Evolutionary conservation across 2,888 invertebrate genomes (phyloP).

Genomic region (Esperia sulphurella): DNA sequence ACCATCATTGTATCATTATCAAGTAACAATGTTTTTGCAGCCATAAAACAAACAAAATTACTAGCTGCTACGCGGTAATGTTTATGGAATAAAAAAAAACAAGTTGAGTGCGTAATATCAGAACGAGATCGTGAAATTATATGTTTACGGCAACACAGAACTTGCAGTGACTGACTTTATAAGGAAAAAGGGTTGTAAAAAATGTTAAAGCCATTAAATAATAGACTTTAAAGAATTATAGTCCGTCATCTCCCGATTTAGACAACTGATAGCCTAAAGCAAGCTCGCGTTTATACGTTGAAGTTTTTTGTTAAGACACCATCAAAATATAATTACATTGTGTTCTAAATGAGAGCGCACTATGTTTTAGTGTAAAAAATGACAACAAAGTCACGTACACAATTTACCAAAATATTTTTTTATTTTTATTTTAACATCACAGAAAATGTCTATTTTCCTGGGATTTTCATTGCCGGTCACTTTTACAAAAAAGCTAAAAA

Average conservation of each 20-base stretch:
- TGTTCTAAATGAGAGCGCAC: constrained; percentile 7
- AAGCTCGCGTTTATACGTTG: constrained; percentile 10
- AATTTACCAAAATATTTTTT: too few relatives aligned
- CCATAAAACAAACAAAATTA: background rate
- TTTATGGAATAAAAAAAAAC: constrained; percentile 3
- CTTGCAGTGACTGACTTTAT: background rate
- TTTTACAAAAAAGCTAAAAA: too few relatives aligned
- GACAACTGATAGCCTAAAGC: constrained; percentile 11
- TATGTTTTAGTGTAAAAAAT: too few relatives aligned
- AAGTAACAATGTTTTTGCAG: background rate
- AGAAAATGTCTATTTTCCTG: too few relatives aligned
- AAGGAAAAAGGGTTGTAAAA: background rate
- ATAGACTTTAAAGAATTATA: background rate
- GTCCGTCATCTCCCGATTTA: constrained; percentile 17
- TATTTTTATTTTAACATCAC: too few relatives aligned
- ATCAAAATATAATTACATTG: background rate
- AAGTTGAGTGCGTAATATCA: constrained; percentile 3
- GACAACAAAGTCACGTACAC: too few relatives aligned
- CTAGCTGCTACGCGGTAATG: background rate
- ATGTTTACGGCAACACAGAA: constrained; percentile 3
- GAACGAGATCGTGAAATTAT: constrained; percentile 6
- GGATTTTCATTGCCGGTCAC: too few relatives aligned
- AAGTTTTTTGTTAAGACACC: constrained; percentile 8
- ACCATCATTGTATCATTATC: too few relatives aligned
- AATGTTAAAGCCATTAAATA: background rate